Evolutionary conservation across 2,888 invertebrate species (phyloP), one percentile per base, ranked within the genome.

Genomic region (Mythimna albipuncta): DNA sequence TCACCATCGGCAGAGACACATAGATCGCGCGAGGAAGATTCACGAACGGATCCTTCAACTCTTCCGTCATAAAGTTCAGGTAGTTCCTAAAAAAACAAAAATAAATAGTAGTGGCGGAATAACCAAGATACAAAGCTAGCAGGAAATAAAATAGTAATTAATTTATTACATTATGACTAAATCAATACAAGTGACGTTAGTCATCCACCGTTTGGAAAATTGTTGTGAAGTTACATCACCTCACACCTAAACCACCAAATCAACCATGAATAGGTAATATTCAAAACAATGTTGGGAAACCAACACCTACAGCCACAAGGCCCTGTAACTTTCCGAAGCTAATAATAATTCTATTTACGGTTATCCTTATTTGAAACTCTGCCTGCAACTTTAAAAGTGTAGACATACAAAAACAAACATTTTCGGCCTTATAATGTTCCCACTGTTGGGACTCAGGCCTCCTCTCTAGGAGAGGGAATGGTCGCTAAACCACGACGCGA

Each of bases 41-140:
- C 87, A 97, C 97, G 90, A 98, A 98, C 2, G 98, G 99, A 92
- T 99, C 97, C 87, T 97, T 97, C 38, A 99, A 93, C 93, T 99
- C 99, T 93, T 99, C 99, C 4, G 99, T 99, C 98, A 99, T 99
- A 91, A 99, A 99, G 94, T 99, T 99, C 74, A 99, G 94, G 92
- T 98, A 99, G 92, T 98, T 99, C 98, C 98, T 98, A 57, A n/a
- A 21, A 57, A 13, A 52, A 32, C 6, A 16, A 32, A 21, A 35
- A 50, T 6, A 5, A 50, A 50, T 50, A 19, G 19, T 19, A 50
- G 50, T 2, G 19, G n/a, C 7, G 47, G 19, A 6, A 50, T 6
- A 50, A 50, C 19, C 19, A 16, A 19, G 19, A 50, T 6, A 50
- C 41, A 44, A 44, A 44, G 47, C 47, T 47, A 6, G 47, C 16